These are phyloP conservation scores for Melipona bicolor DNA, from an alignment of 2,888 invertebrate genomes.

Conservation along the genomic window DNA sequence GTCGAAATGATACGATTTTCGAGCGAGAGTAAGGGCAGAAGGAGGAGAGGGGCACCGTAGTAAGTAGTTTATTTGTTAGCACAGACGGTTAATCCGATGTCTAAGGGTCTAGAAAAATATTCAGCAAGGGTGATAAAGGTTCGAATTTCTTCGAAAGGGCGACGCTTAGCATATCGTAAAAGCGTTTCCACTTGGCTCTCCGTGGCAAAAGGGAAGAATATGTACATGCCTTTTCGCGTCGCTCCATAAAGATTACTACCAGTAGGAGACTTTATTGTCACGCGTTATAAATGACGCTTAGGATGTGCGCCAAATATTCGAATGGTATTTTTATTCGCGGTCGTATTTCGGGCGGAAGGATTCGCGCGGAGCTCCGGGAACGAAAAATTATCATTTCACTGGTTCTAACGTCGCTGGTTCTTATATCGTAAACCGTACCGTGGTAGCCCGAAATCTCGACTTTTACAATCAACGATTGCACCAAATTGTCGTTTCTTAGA, in stretches of 20 bases:
- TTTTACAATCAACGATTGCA: background rate
- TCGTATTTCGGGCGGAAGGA: constrained; percentile 80
- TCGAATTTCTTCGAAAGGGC: constrained; percentile 72
- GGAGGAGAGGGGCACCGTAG: constrained; percentile 12
- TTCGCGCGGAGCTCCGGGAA: constrained; percentile 52
- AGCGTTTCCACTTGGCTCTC: constrained; percentile 53
- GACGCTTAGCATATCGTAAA: constrained; percentile 79
- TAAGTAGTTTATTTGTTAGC: constrained; percentile 69
- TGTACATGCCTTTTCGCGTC: constrained; percentile 73
- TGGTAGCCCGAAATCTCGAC: constrained; percentile 43
- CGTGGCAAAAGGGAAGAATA: constrained; percentile 41
- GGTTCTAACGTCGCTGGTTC: constrained; percentile 63
- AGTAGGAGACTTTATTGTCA: constrained; percentile 82
- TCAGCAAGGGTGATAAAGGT: constrained; percentile 66
- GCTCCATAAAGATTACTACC: constrained; percentile 82
- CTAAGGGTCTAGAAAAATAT: constrained; percentile 73
- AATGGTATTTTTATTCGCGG: constrained; percentile 82
- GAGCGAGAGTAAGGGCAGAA: background rate
- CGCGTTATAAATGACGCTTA: constrained; percentile 82
- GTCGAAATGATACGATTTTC: constrained; percentile 28
- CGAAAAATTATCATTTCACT: constrained; percentile 37
- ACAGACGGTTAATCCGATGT: constrained; percentile 72
- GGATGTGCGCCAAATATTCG: constrained; percentile 81
- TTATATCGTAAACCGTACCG: constrained; percentile 77
- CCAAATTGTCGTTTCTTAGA: background rate